These are phyloP conservation scores for Halictus ligatus DNA, from an alignment of 2,888 invertebrate species.

Conservation along the genomic window DNA sequence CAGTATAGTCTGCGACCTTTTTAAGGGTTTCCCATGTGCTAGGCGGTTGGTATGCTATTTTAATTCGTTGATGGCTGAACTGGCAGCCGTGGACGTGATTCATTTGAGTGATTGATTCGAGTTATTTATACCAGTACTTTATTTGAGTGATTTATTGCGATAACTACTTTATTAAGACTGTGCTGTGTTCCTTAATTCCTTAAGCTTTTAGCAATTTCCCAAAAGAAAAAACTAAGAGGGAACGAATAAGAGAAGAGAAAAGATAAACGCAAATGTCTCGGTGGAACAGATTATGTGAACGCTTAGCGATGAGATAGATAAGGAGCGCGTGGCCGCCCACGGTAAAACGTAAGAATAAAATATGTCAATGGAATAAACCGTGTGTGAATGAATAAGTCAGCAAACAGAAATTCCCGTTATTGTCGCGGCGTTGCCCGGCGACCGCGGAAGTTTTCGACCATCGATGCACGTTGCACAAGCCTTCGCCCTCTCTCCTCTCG, in stretches of 20 bases:
- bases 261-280: too few species aligned
- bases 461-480: slow-evolving; percentile 67
- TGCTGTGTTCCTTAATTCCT: too few species aligned
- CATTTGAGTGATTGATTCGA: background rate
- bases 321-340: too few species aligned
- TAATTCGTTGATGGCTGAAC: background rate
- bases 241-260: too few species aligned
- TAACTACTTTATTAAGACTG: background rate
- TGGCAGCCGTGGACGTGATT: background rate
- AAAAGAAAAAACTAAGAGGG: too few species aligned
- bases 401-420: background rate
- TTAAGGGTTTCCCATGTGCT: background rate
- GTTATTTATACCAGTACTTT: background rate
- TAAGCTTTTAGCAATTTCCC: background rate
- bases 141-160: background rate
- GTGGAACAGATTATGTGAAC: too few species aligned
- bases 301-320: background rate
- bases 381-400: background rate
- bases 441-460: slow-evolving; percentile 55
- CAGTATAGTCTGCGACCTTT: background rate
- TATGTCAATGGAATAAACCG: too few species aligned
- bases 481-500: background rate
- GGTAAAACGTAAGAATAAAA: background rate
- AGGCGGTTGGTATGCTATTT: background rate
- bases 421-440: slow-evolving; percentile 47